phyloP scores from a whole-genome alignment of 2,888 invertebrate genomes.

The Harmothoe impar region DNA sequence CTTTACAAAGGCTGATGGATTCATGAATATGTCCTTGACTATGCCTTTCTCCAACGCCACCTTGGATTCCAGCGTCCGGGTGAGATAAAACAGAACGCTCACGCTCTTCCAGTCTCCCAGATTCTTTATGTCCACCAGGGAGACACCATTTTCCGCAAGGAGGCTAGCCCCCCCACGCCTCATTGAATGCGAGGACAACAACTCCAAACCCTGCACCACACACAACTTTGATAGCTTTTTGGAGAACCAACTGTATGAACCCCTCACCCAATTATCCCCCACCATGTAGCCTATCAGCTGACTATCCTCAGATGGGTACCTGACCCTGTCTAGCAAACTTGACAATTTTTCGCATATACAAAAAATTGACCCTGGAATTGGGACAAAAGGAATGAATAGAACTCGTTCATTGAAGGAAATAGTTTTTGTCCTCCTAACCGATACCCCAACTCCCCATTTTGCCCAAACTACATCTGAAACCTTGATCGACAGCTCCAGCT shows the following conservation, averaged over 20 bases:
- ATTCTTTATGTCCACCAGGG: no score
- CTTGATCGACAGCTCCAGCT: not conserved
- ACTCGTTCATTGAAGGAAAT: not conserved
- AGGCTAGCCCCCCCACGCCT: no score
- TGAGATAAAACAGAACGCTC: not conserved
- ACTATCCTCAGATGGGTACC: not conserved
- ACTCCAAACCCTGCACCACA: not conserved
- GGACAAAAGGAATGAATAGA: not conserved
- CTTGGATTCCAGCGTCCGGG: not conserved
- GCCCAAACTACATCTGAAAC: not conserved
- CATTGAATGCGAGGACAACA: not conserved
- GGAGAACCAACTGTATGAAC: not conserved
- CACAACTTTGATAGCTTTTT: no score
- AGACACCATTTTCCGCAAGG: not conserved
- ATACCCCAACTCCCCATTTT: not conserved
- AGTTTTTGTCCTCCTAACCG: not conserved
- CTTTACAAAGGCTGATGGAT: no score
- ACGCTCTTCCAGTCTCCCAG: not conserved
- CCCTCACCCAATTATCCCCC: not conserved
- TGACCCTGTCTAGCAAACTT: not conserved
- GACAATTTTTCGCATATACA: not conserved
- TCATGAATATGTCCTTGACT: no score
- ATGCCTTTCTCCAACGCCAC: not conserved
- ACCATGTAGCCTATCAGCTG: not conserved
- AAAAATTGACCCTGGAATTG: not conserved